Base-by-base conservation (phyloP, 2,888 invertebrate species). In the Hydrotaea cyrtoneurina region DNA sequence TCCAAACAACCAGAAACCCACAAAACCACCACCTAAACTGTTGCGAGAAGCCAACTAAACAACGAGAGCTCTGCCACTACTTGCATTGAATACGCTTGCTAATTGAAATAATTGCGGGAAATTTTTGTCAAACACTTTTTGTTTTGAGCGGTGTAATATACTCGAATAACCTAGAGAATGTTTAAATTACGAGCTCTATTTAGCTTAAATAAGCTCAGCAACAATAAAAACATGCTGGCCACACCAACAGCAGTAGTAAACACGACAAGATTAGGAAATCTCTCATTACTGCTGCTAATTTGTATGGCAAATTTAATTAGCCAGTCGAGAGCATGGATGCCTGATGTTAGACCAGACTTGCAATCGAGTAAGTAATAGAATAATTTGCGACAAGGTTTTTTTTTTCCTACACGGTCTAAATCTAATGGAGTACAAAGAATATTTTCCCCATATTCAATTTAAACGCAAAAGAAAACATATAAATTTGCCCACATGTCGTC, bases 301-400 rank as follows among this genome's bases (percentile, higher is more conserved):
- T 85, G 77, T 82, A 62, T 85, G 74, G 82, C 77, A 55, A 78
- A 82, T 82, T 80, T 85, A 39, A 82, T 85, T 80, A 77, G 77
- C 79, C 79, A 77, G 77, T 74, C 77, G 36, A 62, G 50, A 50
- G 90, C 90, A 83, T 91, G 91, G 91, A 90, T 91, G 89, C 91
- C 91, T 86, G 91, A 91, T 88, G 88, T 91, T 84, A 90, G 89
- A 72, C 91, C 91, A 80, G 91, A 91, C 88, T 87, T 90, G 86
- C 90, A 89, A 87, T 89, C 90, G 75, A 91, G 91, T 91, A 90
- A 88, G 91, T 90, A 84, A 69, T 53, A 10, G 11, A 59, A 2
- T 59, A 3, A 59, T 15, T 50, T 43, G 2, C 3, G 3, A 36
- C 36, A 8, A 36, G 3, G 36, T 36, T 8, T 5, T 36, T 5